These are phyloP conservation scores for Subacronicta megacephala DNA, from an alignment of 2,888 invertebrate species.

Conservation along the genomic window DNA sequence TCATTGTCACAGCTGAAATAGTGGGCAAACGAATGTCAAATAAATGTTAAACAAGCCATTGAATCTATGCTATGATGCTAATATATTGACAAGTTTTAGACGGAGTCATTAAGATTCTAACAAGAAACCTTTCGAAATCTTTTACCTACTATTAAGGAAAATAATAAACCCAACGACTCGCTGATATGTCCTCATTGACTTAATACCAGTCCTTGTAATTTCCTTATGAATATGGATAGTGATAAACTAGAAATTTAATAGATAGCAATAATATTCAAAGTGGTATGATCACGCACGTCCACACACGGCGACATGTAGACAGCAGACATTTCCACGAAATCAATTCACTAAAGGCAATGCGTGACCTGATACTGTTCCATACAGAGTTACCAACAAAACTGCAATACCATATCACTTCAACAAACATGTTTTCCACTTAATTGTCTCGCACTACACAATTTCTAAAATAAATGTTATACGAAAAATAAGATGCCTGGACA, in stretches of 20 bases:
- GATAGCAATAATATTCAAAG: constrained; percentile 40
- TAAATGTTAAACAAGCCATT: no score
- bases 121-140: background rate
- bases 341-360: constrained; percentile 57
- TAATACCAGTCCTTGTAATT: constrained; percentile 38
- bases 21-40: no score
- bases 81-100: no score
- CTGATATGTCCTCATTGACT: constrained; percentile 26
- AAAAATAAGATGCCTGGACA: constrained; percentile 16
- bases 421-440: constrained; percentile 45
- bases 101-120: no score
- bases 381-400: constrained; percentile 33
- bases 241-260: constrained; percentile 50
- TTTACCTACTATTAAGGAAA: constrained; percentile 8
- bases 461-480: constrained; percentile 23
- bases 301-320: constrained; percentile 46
- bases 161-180: constrained; percentile 10
- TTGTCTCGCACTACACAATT: constrained; percentile 23
- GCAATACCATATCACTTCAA: constrained; percentile 34
- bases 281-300: constrained; percentile 53
- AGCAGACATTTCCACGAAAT: constrained; percentile 58
- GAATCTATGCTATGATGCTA: no score
- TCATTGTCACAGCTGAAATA: no score
- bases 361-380: constrained; percentile 48
- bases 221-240: constrained; percentile 45